These are phyloP conservation scores for Caenorhabditis angaria DNA, from an alignment of 2,888 invertebrate genomes.

Conservation along the genomic window DNA sequence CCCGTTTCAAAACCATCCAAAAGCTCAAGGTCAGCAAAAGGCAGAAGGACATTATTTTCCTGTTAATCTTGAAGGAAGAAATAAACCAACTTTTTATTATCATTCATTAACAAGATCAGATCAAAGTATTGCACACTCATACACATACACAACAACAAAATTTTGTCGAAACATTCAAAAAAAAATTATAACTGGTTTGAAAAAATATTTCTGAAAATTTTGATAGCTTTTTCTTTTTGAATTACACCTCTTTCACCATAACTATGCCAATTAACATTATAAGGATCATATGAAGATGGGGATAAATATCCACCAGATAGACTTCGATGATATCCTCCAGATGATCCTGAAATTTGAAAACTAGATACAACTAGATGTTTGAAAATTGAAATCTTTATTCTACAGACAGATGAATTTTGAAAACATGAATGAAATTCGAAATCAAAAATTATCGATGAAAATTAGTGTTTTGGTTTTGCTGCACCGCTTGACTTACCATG, in stretches of 20 bases:
- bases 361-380: neutral
- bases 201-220: slow-evolving; percentile 16
- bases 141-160: neutral
- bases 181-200: neutral
- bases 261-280: slow-evolving; percentile 54
- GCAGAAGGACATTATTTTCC: neutral
- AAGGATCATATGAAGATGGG: slow-evolving; percentile 47
- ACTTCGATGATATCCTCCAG: slow-evolving; percentile 49
- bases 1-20: neutral
- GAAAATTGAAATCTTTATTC: slow-evolving; percentile 6
- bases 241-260: slow-evolving; percentile 43
- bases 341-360: slow-evolving; percentile 23
- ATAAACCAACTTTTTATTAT: neutral
- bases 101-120: neutral
- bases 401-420: neutral
- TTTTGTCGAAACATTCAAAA: neutral
- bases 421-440: neutral
- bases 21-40: neutral
- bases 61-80: neutral
- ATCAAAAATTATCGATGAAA: neutral
- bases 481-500: slow-evolving; percentile 19
- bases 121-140: neutral
- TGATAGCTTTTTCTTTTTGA: slow-evolving; percentile 40
- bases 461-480: neutral
- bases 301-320: slow-evolving; percentile 48